Conservation (phyloP, 2,113 vertebrate genomes). For the Lucifuga dentata region DNA sequence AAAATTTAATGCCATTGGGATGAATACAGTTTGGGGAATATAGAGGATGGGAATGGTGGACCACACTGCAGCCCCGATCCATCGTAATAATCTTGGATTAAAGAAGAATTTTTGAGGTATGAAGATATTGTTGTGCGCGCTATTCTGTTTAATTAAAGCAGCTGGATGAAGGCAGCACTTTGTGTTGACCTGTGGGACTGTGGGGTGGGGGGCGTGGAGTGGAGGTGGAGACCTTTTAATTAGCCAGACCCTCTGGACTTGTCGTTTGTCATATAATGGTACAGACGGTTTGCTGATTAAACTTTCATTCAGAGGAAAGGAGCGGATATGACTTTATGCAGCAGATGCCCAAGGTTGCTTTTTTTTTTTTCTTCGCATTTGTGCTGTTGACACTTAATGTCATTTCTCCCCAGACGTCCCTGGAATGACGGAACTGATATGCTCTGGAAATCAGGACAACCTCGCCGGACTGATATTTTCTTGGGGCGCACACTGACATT, state of each 20-base stretch:
- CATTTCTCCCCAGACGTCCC: neutral
- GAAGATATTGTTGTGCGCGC: slow-evolving; percentile 7
- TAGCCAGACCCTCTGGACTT: slow-evolving; percentile 45
- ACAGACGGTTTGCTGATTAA: no score
- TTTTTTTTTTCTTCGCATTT: slow-evolving; percentile 11
- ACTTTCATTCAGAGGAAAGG: slow-evolving; percentile 59
- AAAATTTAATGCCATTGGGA: slow-evolving; percentile 10
- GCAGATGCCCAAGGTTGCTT: slow-evolving; percentile 4
- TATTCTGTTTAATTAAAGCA: slow-evolving; percentile 49
- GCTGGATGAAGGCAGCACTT: slow-evolving; percentile 34
- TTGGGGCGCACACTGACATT: slow-evolving; percentile 6
- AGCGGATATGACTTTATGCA: neutral
- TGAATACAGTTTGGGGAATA: no score
- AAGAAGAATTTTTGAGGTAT: slow-evolving; percentile 35
- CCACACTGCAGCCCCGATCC: slow-evolving; percentile 20
- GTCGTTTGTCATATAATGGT: slow-evolving; percentile 47
- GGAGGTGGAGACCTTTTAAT: slow-evolving; percentile 64
- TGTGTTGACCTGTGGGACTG: slow-evolving; percentile 61
- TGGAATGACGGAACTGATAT: neutral
- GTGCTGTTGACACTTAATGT: neutral
- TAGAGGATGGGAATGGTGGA: slow-evolving; percentile 25
- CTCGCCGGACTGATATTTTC: neutral
- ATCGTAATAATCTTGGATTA: slow-evolving; percentile 18
- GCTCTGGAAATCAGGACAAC: neutral
- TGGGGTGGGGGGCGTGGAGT: slow-evolving; percentile 28